Evolutionary conservation across 2,797 vertebrate genomes (phyloP), one percentile per base, ranked within the genome.

Genomic region (Pseudopleuronectes americanus): DNA sequence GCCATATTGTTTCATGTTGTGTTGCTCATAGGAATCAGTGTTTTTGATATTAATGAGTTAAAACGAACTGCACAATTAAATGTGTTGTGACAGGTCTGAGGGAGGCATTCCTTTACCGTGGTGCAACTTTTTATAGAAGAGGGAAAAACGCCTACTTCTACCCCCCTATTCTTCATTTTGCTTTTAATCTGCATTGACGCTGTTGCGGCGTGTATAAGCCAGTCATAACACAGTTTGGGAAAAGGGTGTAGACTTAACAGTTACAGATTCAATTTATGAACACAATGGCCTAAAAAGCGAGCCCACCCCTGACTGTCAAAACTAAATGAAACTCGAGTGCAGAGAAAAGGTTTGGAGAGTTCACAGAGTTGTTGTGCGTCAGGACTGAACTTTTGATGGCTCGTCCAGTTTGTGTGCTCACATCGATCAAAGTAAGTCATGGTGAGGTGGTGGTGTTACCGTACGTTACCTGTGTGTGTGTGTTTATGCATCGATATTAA

Each of bases 181-280:
- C 70, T 68, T 80, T 75, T 83, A 76, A 83, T 88, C 62, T 74
- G 70, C 43, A 76, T 65, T 84, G 87, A 87, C 28, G 5, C 64
- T 68, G 71, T 74, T 75, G 67, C 54, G 9, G 53, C 69, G 43
- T 55, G 53, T 76, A 74, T 71, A 84, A 79, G 13, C 77, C 84
- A 90, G 81, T 71, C 78, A 85, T 81, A 88, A 88, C 81, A 87
- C 36, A 66, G 48, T 58, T 83, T 84, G 76, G 81, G 76, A 88
- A 76, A 81, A 88, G 80, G 77, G 74, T 23, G 74, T 83, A 72
- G 77, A 90, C 72, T 84, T 83, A 78, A 85, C 76, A 84, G 84
- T 78, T 87, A 91, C 73, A 87, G 76, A 88, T 82, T 85, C 64
- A 68, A 85, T 85, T 86, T 84, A 87, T 85, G 75, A 79, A 87